A percentile compares a stretch with the other conserved stretches of the same genome.
Conservation (phyloP, 2,888 invertebrate genomes). For the Cotesia congregata region DNA sequence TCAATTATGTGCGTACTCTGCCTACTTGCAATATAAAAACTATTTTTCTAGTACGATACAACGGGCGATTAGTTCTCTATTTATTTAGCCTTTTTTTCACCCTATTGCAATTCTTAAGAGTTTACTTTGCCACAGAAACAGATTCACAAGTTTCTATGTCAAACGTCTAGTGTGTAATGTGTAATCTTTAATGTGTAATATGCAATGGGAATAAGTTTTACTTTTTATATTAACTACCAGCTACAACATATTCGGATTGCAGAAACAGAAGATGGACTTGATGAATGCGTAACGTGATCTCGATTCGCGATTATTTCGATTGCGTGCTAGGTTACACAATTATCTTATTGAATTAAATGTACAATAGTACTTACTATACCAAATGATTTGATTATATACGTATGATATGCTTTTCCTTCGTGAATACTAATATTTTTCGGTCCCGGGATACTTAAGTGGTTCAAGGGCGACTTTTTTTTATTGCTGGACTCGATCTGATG, state of each 20-base stretch:
- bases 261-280: background rate
- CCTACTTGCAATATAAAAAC: background rate
- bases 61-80: background rate
- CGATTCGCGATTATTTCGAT: background rate
- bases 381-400: background rate
- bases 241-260: background rate
- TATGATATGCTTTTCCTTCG: background rate
- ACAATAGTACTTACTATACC: background rate
- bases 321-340: background rate
- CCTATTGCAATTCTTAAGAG: too few species aligned
- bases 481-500: background rate
- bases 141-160: too few species aligned
- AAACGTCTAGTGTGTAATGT: too few species aligned
- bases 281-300: constrained; percentile 1
- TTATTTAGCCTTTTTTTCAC: background rate
- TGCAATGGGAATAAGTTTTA: background rate
- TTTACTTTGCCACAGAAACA: too few species aligned
- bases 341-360: background rate
- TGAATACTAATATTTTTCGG: background rate
- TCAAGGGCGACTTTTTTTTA: background rate
- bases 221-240: background rate
- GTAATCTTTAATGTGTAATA: too few species aligned
- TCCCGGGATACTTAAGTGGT: background rate
- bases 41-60: constrained; percentile 11
- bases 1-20: constrained; percentile 21